Evolutionary conservation across 30 jellyfish, hydroid and myxozoan species (phyloP).

Genomic region (Hydractinia echinata): DNA sequence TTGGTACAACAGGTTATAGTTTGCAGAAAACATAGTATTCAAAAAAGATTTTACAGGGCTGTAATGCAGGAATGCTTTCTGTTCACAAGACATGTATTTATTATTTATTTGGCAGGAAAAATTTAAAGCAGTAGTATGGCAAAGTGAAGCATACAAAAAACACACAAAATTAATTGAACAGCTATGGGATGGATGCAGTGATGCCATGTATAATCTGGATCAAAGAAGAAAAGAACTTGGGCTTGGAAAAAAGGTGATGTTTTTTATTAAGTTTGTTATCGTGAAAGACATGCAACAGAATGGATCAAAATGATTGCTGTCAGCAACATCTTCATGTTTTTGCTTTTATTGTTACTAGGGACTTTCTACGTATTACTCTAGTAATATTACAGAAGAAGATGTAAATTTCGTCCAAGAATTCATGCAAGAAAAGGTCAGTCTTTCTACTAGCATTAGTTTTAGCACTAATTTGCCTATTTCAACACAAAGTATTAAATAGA

Average conservation of each 20-base stretch:
- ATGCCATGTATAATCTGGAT: constrained; percentile 50
- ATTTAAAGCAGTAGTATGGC: constrained; percentile 48
- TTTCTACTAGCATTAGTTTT: too few relatives aligned
- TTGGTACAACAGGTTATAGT: too few relatives aligned
- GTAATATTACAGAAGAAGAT: constrained; percentile 64
- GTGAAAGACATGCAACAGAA: too few relatives aligned
- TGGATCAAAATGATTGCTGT: too few relatives aligned
- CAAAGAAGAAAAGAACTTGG: constrained; percentile 68
- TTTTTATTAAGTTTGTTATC: background rate
- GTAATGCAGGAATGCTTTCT: too few relatives aligned
- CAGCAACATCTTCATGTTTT: too few relatives aligned
- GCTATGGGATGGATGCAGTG: constrained; percentile 65
- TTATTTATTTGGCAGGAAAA: constrained; percentile 23
- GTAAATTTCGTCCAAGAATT: constrained; percentile 55
- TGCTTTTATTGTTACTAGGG: constrained; percentile 38
- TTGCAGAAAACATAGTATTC: too few relatives aligned
- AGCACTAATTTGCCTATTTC: too few relatives aligned
- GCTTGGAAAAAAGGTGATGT: constrained; percentile 56
- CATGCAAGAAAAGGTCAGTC: constrained; percentile 58
- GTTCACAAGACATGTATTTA: too few relatives aligned
- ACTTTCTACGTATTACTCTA: constrained; percentile 76
- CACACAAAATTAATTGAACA: constrained; percentile 58
- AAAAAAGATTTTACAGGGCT: too few relatives aligned
- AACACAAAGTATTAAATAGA: too few relatives aligned
- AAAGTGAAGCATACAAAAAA: constrained; percentile 62